These are phyloP conservation scores for Anarhynchus alexandrinus DNA, from an alignment of 2,113 vertebrate genomes.

Conservation along the genomic window DNA sequence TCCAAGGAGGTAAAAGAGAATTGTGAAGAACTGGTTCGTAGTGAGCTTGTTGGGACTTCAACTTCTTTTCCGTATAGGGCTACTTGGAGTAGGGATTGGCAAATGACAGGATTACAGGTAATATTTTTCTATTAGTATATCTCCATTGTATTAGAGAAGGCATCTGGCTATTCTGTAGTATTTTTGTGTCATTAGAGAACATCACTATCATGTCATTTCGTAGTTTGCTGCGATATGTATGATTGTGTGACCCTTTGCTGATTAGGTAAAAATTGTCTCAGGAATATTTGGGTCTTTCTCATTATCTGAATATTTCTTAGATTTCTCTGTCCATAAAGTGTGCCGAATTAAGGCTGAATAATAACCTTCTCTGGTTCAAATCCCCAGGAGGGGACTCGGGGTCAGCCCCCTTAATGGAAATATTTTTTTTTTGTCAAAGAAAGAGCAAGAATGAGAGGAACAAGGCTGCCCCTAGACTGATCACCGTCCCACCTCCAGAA, in stretches of 20 bases:
- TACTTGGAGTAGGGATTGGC: neutral
- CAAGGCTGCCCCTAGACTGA: neutral
- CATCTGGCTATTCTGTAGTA: neutral
- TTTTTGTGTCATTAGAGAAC: constrained; percentile 30
- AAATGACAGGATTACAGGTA: neutral
- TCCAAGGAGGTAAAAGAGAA: neutral
- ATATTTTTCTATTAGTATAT: neutral
- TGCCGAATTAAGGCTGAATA: neutral
- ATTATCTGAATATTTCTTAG: neutral
- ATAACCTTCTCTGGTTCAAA: neutral
- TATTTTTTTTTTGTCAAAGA: neutral
- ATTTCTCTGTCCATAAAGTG: neutral
- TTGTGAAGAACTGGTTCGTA: neutral
- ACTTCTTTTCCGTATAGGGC: neutral
- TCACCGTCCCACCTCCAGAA: neutral
- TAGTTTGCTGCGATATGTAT: neutral
- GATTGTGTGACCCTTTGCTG: neutral
- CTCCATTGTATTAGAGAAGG: neutral
- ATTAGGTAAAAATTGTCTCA: neutral
- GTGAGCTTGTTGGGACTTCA: neutral
- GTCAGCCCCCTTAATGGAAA: neutral
- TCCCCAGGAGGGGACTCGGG: neutral
- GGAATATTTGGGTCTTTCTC: constrained; percentile 12
- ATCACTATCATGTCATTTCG: neutral
- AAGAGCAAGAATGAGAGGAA: neutral